phyloP scores from a whole-genome alignment of 1,140 invertebrate species.

The Sycophila sp. region DNA sequence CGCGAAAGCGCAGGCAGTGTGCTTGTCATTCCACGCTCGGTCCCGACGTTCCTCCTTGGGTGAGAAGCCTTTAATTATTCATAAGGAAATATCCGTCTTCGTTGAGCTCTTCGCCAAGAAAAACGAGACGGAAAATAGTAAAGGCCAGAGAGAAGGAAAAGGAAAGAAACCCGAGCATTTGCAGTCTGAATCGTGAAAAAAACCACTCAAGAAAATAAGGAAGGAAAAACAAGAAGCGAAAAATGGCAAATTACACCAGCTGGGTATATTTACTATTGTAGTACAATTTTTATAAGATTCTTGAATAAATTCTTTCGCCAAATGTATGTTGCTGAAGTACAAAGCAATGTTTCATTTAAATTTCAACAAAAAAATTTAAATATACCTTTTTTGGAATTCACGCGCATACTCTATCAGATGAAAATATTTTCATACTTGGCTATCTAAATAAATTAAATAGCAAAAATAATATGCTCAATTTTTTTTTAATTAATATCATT shows the following conservation, averaged over 20 bases:
- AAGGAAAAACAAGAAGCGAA: constrained; percentile 37
- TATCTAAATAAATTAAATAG: too few species aligned
- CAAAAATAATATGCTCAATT: too few species aligned
- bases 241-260: not conserved
- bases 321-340: not conserved
- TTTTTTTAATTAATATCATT: too few species aligned
- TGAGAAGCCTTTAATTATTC: constrained; percentile 31
- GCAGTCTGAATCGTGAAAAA: constrained; percentile 37
- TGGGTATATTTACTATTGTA: not conserved
- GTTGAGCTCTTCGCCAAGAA: constrained; percentile 4
- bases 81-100: constrained; percentile 30
- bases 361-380: too few species aligned
- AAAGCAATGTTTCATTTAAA: too few species aligned
- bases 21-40: constrained; percentile 16
- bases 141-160: constrained; percentile 32
- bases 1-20: not conserved
- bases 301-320: not conserved
- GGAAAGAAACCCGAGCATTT: constrained; percentile 30
- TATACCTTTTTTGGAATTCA: too few species aligned
- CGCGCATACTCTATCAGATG: too few species aligned
- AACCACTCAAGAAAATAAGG: constrained; percentile 44
- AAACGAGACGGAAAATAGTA: constrained; percentile 29
- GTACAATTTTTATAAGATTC: not conserved
- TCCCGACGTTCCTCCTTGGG: not conserved
- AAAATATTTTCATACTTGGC: too few species aligned